Conservation (phyloP, 2,888 invertebrate species). For the Geotrupes spiniger region DNA sequence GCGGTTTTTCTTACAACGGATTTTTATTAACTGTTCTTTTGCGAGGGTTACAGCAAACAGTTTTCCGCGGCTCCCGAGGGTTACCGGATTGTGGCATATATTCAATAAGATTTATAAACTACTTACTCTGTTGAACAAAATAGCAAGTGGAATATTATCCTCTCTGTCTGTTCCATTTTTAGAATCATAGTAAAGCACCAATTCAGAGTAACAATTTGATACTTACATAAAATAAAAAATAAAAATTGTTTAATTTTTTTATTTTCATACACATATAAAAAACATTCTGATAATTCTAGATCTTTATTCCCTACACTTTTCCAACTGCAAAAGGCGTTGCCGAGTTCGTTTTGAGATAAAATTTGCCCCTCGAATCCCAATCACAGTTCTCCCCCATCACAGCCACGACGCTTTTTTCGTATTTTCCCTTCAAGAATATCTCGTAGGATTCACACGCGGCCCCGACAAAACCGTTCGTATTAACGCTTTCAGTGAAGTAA, state of each 20-base stretch:
- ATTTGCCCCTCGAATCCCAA: constrained; percentile 8
- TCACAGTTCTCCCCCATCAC: constrained; percentile 21
- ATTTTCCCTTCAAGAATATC: constrained; percentile 7
- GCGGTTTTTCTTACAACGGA: too few species aligned
- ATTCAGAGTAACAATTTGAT: too few species aligned
- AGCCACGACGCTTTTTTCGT: constrained; percentile 4
- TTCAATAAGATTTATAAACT: too few species aligned
- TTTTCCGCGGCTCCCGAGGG: too few species aligned
- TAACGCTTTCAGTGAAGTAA: constrained; percentile 25
- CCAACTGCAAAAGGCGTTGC: constrained; percentile 16
- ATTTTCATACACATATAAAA: not conserved
- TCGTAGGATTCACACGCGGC: constrained; percentile 11
- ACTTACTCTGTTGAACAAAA: too few species aligned
- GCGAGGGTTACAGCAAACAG: too few species aligned
- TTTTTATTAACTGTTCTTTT: too few species aligned
- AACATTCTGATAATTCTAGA: too few species aligned
- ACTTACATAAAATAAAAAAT: not conserved
- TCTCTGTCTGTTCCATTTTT: too few species aligned
- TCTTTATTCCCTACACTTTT: not conserved
- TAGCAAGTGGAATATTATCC: too few species aligned
- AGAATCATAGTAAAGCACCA: too few species aligned
- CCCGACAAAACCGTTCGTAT: constrained; percentile 18
- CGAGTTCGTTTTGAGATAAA: constrained; percentile 18
- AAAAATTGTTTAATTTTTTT: not conserved
- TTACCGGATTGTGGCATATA: too few species aligned